Evolutionary conservation across 2,888 invertebrate species (phyloP).

Genomic region (Ochropleura plecta): DNA sequence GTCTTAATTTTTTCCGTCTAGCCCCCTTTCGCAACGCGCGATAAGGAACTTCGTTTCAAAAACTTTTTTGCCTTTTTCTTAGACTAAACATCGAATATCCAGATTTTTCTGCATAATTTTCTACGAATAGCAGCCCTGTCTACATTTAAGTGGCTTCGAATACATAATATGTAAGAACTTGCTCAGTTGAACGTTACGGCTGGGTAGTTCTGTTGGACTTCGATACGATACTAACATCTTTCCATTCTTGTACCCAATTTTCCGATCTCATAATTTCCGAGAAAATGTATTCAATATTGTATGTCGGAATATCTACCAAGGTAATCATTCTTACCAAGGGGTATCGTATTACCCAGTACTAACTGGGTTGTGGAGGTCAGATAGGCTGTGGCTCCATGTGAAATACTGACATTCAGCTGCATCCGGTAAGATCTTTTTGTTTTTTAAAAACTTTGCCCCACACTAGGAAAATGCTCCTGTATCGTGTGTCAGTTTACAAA

Average conservation of each 20-base stretch:
- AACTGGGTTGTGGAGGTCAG: too few relatives aligned
- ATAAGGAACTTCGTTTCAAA: too few relatives aligned
- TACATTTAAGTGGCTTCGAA: conserved; percentile 18
- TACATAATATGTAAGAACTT: conserved; percentile 10
- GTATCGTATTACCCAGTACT: too few relatives aligned
- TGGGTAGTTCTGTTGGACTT: conserved; percentile 10
- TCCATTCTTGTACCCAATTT: conserved; percentile 23
- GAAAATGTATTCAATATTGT: not conserved
- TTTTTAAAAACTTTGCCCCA: too few relatives aligned
- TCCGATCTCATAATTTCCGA: conserved; percentile 5
- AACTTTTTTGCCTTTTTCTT: not conserved
- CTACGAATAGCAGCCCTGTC: conserved; percentile 21
- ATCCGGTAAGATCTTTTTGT: too few relatives aligned
- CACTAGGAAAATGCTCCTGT: too few relatives aligned
- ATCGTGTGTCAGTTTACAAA: too few relatives aligned
- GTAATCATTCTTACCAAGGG: too few relatives aligned
- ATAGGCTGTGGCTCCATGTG: too few relatives aligned
- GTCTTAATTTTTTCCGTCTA: too few relatives aligned
- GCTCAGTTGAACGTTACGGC: conserved; percentile 39
- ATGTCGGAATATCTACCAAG: not conserved
- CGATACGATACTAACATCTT: conserved; percentile 14
- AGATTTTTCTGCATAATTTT: conserved; percentile 3
- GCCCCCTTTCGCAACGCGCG: too few relatives aligned
- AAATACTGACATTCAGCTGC: too few relatives aligned
- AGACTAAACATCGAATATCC: not conserved